phyloP scores from a whole-genome alignment of 2,113 vertebrate species.

The Cyanoramphus novaezelandiae region DNA sequence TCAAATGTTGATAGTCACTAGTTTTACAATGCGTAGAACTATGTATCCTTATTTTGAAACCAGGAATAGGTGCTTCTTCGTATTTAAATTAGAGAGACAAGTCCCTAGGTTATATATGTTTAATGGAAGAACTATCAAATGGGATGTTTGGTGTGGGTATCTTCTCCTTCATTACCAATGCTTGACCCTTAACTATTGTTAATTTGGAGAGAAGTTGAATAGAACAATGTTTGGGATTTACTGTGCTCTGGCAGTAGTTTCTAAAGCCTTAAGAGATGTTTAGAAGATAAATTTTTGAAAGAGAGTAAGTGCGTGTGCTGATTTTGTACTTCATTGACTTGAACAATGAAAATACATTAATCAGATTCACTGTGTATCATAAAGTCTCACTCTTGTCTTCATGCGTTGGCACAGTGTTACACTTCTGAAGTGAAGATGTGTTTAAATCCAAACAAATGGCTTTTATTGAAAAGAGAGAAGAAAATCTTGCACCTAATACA shows the following conservation, averaged over 20 bases:
- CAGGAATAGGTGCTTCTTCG: neutral
- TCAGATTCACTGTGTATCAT: neutral
- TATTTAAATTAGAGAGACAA: neutral
- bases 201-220: neutral
- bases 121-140: neutral
- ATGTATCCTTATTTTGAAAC: neutral
- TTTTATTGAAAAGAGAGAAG: neutral
- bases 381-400: neutral
- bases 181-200: neutral
- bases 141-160: neutral
- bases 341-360: neutral
- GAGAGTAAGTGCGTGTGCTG: neutral
- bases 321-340: neutral
- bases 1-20: neutral
- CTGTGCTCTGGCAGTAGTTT: neutral
- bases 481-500: constrained; percentile 21
- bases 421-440: neutral
- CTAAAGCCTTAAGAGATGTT: neutral
- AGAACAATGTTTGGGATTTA: neutral
- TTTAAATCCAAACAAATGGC: constrained; percentile 3
- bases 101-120: neutral
- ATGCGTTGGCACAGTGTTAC: neutral
- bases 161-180: neutral
- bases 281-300: neutral
- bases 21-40: neutral